phyloP scores from a whole-genome alignment of 2,888 invertebrate species.

The Ceramica pisi region DNA sequence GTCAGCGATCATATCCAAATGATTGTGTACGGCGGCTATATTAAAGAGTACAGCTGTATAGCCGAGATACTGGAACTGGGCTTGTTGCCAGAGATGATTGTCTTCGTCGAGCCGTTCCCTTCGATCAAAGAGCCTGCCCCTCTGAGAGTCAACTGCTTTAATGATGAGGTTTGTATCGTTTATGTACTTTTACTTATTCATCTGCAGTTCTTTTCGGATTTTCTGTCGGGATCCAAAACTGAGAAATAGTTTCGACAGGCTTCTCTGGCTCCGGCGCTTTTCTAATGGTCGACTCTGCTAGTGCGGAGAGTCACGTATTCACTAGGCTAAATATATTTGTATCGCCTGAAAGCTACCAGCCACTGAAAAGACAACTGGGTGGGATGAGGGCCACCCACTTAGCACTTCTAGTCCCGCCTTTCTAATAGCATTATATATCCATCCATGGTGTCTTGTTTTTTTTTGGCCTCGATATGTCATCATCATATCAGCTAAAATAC shows the following conservation, averaged over 20 bases:
- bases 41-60: conserved; percentile 93
- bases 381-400: too few relatives aligned
- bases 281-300: too few relatives aligned
- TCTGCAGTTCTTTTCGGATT: background rate
- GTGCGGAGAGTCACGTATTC: too few relatives aligned
- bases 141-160: conserved; percentile 85
- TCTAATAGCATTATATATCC: too few relatives aligned
- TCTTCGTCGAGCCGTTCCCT: conserved; percentile 91
- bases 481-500: too few relatives aligned
- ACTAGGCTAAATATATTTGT: too few relatives aligned
- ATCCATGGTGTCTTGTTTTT: too few relatives aligned
- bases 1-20: conserved; percentile 70
- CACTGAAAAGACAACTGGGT: too few relatives aligned
- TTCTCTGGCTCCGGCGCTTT: background rate
- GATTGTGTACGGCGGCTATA: conserved; percentile 93
- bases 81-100: conserved; percentile 88
- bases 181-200: background rate
- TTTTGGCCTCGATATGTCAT: too few relatives aligned
- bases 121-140: conserved; percentile 72
- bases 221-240: background rate
- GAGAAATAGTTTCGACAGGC: background rate
- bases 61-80: conserved; percentile 92
- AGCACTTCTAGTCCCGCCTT: too few relatives aligned
- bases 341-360: too few relatives aligned
- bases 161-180: conserved; percentile 77